Percentiles rank a stretch among this genome's conserved stretches.
These are phyloP conservation scores for Gallinago jamesoni DNA, from an alignment of 2,113 vertebrate genomes.

Conservation along the genomic window DNA sequence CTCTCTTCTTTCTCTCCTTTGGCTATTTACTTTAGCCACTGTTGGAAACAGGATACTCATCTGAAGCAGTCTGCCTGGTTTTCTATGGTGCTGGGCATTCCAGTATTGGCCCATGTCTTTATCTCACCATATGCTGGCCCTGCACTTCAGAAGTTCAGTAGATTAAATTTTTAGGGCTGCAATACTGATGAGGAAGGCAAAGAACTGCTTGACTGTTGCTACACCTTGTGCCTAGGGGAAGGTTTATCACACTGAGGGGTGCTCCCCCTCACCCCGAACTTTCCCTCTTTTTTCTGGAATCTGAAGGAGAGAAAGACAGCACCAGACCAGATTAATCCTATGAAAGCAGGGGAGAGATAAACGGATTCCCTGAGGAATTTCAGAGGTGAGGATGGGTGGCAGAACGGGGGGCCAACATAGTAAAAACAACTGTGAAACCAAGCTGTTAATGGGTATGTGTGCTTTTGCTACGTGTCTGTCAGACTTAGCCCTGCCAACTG, in stretches of 20 bases:
- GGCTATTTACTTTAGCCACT: neutral
- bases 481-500: neutral
- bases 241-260: rapidly evolving
- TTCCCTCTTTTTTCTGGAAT: neutral
- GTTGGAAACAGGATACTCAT: neutral
- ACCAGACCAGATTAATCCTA: neutral
- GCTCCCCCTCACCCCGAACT: rapidly evolving
- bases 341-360: neutral
- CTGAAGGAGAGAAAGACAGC: neutral
- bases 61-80: neutral
- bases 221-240: neutral
- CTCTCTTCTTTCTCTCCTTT: neutral
- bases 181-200: neutral
- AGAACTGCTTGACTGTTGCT: neutral
- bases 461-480: neutral
- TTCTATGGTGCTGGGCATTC: neutral
- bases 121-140: neutral
- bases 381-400: neutral
- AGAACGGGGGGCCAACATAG: neutral
- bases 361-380: neutral
- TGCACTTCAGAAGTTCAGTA: neutral
- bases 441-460: neutral
- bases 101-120: neutral
- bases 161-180: neutral
- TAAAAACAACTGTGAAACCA: neutral